Conservation (phyloP, 2,113 vertebrate species). For the Hepsetus odoe region DNA sequence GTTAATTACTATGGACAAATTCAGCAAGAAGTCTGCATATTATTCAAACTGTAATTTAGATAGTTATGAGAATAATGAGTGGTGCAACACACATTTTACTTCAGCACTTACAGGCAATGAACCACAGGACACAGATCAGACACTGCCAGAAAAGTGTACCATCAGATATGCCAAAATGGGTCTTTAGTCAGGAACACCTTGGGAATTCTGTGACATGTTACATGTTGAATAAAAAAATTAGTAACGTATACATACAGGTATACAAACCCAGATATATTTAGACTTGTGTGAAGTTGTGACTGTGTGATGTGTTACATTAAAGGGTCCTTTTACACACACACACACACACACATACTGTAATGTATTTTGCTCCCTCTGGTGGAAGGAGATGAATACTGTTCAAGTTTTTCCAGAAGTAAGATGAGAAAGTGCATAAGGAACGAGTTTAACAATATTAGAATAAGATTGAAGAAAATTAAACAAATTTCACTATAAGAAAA, state of each 20-base stretch:
- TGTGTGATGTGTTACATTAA: neutral
- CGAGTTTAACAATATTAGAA: neutral
- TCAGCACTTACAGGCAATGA: slow-evolving; percentile 19
- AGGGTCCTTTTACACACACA: too few species aligned
- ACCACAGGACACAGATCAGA: neutral
- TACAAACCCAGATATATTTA: neutral
- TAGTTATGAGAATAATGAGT: slow-evolving; percentile 13
- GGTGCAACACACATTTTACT: slow-evolving; percentile 5
- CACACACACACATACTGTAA: too few species aligned
- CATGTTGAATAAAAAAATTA: neutral
- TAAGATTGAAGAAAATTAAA: neutral
- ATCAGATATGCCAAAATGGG: neutral
- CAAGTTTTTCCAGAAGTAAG: neutral
- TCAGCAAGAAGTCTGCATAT: slow-evolving; percentile 19
- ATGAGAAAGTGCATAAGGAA: neutral
- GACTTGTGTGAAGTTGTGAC: neutral
- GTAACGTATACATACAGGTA: slow-evolving; percentile 14
- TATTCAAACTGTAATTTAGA: neutral
- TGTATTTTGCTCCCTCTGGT: neutral
- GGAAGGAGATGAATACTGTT: neutral
- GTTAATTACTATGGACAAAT: neutral
- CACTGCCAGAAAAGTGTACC: neutral
- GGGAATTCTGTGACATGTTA: neutral
- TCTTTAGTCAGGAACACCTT: neutral
- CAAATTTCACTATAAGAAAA: neutral